phyloP scores from a whole-genome alignment of 2,113 vertebrate genomes.

The Dendrocopos noguchii region DNA sequence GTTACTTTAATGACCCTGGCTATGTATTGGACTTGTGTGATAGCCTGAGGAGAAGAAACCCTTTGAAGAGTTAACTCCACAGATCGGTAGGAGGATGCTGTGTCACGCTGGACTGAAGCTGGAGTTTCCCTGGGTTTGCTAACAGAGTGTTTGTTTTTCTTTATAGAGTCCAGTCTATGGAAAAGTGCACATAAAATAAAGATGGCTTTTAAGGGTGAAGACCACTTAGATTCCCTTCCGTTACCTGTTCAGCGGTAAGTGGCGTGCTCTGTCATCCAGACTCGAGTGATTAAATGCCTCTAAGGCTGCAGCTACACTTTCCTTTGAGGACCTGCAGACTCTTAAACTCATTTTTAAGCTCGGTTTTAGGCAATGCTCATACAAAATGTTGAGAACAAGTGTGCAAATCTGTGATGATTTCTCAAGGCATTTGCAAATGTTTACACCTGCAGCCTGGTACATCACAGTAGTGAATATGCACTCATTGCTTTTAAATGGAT shows the following conservation, averaged over 20 bases:
- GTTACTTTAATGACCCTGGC: background rate
- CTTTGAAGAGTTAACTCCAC: background rate
- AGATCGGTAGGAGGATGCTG: background rate
- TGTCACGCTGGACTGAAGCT: background rate
- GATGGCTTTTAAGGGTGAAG: constrained; percentile 85
- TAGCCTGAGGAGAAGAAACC: background rate
- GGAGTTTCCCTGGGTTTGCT: background rate
- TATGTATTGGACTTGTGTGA: background rate
- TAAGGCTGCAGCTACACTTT: background rate
- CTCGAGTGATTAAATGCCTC: background rate
- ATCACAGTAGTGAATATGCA: background rate
- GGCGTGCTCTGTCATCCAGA: background rate
- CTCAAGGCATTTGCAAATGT: background rate
- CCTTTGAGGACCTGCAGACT: background rate
- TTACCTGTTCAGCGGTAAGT: constrained; percentile 88
- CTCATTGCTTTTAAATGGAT: background rate
- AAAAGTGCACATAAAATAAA: constrained; percentile 44
- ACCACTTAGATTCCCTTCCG: constrained; percentile 75
- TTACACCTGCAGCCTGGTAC: background rate
- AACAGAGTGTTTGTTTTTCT: background rate
- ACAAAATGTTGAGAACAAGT: background rate
- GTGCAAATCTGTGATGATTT: background rate
- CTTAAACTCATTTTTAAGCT: background rate
- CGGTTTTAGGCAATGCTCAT: background rate
- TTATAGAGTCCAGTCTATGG: constrained; percentile 58